These are phyloP conservation scores for Sepiola atlantica DNA, from an alignment of 2,888 invertebrate genomes.

Conservation along the genomic window DNA sequence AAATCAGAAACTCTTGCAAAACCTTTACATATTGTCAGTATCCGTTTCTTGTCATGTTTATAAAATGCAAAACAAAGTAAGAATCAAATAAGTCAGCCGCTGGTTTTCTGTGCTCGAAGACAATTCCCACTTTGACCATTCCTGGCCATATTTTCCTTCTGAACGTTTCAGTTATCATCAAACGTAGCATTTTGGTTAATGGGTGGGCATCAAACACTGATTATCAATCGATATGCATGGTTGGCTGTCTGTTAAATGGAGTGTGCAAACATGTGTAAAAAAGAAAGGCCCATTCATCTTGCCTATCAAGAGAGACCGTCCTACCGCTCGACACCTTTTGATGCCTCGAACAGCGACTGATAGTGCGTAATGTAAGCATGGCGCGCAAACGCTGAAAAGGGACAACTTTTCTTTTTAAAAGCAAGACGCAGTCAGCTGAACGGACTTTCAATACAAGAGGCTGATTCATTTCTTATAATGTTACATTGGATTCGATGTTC, in stretches of 20 bases:
- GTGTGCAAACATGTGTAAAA: conserved; percentile 13
- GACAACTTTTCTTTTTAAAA: background rate
- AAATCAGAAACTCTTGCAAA: background rate
- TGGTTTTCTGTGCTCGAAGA: background rate
- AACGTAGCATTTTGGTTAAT: background rate
- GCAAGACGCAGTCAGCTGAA: background rate
- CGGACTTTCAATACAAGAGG: background rate
- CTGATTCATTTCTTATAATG: background rate
- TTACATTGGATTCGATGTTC: background rate
- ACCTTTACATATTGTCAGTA: background rate
- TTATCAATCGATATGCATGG: conserved; percentile 12
- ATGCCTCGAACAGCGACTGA: background rate
- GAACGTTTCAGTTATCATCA: background rate
- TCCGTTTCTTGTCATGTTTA: background rate
- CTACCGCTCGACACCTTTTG: background rate
- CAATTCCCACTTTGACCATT: background rate
- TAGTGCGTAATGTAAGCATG: background rate
- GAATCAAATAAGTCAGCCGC: background rate
- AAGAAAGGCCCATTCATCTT: conserved; percentile 18
- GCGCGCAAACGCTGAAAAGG: background rate
- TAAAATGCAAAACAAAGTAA: background rate
- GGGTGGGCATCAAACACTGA: conserved; percentile 1
- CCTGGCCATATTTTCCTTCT: background rate
- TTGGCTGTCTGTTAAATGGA: conserved; percentile 18
- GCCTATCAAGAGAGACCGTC: background rate